These are phyloP conservation scores for Pyxicephalus adspersus DNA, from an alignment of 2,113 vertebrate genomes.

Conservation along the genomic window DNA sequence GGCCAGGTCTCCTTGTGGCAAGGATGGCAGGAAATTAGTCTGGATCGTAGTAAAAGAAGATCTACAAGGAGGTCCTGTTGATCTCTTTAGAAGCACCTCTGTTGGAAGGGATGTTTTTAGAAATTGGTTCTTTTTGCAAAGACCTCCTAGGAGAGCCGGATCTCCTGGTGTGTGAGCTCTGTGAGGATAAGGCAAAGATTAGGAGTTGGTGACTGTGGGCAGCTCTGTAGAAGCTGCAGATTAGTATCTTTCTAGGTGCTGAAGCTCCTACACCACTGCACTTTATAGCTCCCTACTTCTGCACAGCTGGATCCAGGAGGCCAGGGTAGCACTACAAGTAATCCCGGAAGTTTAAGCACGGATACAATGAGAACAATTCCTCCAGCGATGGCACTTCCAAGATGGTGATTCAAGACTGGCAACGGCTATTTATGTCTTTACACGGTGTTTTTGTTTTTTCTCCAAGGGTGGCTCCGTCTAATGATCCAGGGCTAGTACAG, in stretches of 20 bases:
- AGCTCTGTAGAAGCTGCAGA: too few species aligned
- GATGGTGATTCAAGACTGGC: not conserved
- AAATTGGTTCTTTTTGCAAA: too few species aligned
- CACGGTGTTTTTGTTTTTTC: too few species aligned
- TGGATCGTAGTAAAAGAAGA: not conserved
- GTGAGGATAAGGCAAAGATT: not conserved
- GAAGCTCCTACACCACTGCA: not conserved
- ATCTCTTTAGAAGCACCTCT: too few species aligned
- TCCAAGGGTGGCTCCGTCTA: not conserved
- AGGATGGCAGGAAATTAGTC: too few species aligned
- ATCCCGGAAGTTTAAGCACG: constrained; percentile 11
- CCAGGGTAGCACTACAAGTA: not conserved
- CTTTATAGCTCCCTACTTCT: not conserved
- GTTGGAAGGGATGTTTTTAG: too few species aligned
- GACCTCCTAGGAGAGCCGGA: too few species aligned
- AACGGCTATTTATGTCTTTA: too few species aligned
- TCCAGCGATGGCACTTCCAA: not conserved
- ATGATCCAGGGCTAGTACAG: not conserved
- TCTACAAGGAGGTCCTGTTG: too few species aligned
- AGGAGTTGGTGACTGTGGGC: not conserved
- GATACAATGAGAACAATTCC: not conserved
- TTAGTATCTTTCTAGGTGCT: not conserved
- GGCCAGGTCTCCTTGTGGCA: constrained; percentile 44
- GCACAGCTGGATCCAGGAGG: constrained; percentile 27
- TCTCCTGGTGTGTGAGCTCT: too few species aligned